Conservation (phyloP, 2,113 vertebrate genomes). For the Phoenicopterus ruber region DNA sequence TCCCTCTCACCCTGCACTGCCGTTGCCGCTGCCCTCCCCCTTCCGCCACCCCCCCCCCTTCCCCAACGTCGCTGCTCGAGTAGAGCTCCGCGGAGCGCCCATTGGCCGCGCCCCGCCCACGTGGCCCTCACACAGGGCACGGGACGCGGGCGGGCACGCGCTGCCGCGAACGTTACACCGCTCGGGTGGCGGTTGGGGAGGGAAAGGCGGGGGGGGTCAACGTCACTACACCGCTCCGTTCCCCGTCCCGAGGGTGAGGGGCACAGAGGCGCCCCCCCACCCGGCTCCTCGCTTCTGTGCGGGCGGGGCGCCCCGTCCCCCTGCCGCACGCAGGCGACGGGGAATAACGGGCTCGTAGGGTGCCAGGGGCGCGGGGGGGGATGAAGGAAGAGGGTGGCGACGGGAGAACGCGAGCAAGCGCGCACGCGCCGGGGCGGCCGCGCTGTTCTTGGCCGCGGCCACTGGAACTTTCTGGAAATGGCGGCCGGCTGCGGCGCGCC, state of each 20-base stretch:
- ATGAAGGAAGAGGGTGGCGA: too few species aligned
- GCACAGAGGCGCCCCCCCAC: too few species aligned
- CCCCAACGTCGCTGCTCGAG: slow-evolving; percentile 42
- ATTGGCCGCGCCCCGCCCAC: slow-evolving; percentile 70
- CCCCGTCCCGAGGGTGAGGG: neutral
- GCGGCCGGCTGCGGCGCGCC: neutral
- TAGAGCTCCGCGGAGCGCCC: neutral
- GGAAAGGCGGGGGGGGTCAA: fast-evolving
- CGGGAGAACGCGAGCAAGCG: neutral
- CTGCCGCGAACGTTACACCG: neutral
- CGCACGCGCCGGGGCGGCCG: neutral
- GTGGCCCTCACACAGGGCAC: slow-evolving; percentile 50
- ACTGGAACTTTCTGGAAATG: slow-evolving; percentile 72
- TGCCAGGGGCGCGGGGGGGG: neutral
- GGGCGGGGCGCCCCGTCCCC: neutral
- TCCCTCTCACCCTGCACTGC: slow-evolving; percentile 12
- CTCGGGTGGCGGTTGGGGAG: neutral
- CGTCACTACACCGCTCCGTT: neutral
- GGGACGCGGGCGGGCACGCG: neutral
- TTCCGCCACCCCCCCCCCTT: slow-evolving; percentile 9
- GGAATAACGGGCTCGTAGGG: neutral
- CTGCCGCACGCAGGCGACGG: too few species aligned
- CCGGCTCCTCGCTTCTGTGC: too few species aligned
- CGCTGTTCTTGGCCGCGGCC: neutral
- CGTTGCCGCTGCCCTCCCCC: slow-evolving; percentile 13